Evolutionary conservation across 1,140 invertebrate genomes (phyloP), one percentile per base, ranked within the genome.

Genomic region (Mizuhopecten yessoensis): DNA sequence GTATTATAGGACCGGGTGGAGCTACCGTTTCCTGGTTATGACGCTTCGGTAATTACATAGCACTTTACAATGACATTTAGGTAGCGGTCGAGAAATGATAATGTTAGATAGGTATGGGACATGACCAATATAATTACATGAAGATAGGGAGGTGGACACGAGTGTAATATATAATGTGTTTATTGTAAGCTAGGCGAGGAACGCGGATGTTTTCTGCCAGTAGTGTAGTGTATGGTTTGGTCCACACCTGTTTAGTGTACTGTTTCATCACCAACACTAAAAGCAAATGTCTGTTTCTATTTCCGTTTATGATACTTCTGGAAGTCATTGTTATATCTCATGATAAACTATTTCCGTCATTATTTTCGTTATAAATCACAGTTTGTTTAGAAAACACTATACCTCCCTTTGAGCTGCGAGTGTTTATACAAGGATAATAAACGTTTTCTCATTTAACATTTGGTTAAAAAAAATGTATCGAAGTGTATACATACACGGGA

Each of bases 191-290:
- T 75, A 75, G 57, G 57, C 23, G 57, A 3, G 23, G 57, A 29
- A 75, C 57, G 57, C 57, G 57, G 57, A 75, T 75, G 57, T 75
- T n/a, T 29, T 75, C 57, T 75, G 57, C n/a, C 57, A 45, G 42
- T 45, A 45, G 23, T 75, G 57, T 11, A 29, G 57, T 75, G 57
- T 75, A 5, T 75, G 57, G 57, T n/a, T 75, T 75, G n/a, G 23
- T 9, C 23, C 7, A 75, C 57, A 75, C 23, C 57, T 75, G 57
- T n/a, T 29, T 29, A 29, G 1, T 7, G n/a, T 75, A 9, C 23
- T 75, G 23, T 75, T 75, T 75, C 57, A 75, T 29, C 42, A 45
- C 42, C 17, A 15, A 75, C 57, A 17, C 57, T 75, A 75, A 75
- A 75, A 75, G 0, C 23, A 29, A 29, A 9, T 75, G 23, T 29